Evolutionary conservation across 1,140 invertebrate genomes (phyloP), one percentile per base, ranked within the genome.

Genomic region (Drosophila orosa): DNA sequence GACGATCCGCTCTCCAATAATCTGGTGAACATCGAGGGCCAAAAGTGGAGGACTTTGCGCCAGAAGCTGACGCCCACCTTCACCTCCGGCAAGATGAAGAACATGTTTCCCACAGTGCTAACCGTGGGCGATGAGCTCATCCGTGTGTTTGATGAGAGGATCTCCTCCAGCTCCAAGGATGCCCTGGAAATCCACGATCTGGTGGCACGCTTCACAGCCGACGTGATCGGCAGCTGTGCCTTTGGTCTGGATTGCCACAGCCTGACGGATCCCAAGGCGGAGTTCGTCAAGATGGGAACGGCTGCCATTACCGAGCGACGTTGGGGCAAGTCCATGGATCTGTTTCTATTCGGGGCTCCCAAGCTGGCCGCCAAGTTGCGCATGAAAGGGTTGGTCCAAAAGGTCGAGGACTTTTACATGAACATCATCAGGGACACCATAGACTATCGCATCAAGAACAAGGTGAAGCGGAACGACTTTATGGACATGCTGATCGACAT

Each of bases 211-310:
- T 92, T 79, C 44, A 91, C 84, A 0, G 85, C 81, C 3, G 92
- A 92, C 58, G 78, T 90, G 0, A 94, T 95, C 19, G 94, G 94
- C 0, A 94, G 92, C 25, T 93, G 94, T 35, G 94, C 94, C 9
- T 95, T 95, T 80, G 95, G 95, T 0, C 92, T 95, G 5, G 92
- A 95, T 17, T 93, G 94, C 63, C 93, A 94, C 50, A 93, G 94
- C 25, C 35, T 90, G 5, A 47, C 57, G 5, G 91, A 94, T 74
- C 90, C 93, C 0, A 90, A 94, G 9, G 92, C 93, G 0, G 92
- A 94, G 72, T 95, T 95, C 35, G 65, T 78, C 0, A 19, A 22
- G n/a, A 82, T 83, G 79, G 81, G 72, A 17, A 50, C 5, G 0
- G n/a, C 44, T 7, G 61, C 62, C 3, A 35, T 84, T 1, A 66